Base-by-base conservation (phyloP, 2,888 invertebrate genomes). In the Beris morrisii region DNA sequence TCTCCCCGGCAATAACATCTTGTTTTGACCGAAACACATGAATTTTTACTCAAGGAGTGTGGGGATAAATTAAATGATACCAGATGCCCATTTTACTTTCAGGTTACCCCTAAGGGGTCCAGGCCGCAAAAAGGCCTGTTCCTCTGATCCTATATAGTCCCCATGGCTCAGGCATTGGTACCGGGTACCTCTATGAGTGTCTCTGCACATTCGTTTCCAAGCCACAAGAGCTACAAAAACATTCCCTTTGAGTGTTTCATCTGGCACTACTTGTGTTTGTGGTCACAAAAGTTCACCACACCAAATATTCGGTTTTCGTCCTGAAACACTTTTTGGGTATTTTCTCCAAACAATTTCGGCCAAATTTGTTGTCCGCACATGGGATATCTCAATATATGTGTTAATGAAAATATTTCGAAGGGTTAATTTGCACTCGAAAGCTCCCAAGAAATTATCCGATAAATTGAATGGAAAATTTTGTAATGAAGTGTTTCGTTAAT, bases 171-270 rank as follows among this genome's bases (percentile, higher is more conserved):
- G 52, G 30, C 28, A 13, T 30, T 30, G 15, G 12, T 31, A n/a
- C 61, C 12, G 4, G 61, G 38, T 52, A 12, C 43, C 43, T 12
- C 43, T 50, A 59, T 44, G 50, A 50, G 31, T 54, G 65, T 65
- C 55, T 56, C 56, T 56, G 65, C 22, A 48, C 65, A 65, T 71
- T 70, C 71, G 69, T 67, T 69, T 59, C 63, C 63, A 22, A 68
- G 70, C 71, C 71, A 64, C 71, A 71, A 70, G 69, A 69, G 71
- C 67, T 70, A 70, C 69, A 70, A 71, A 70, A 71, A 71, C 71
- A 71, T 71, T 71, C 70, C 69, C 64, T 70, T 70, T 71, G 71
- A 71, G 71, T 71, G 71, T 71, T 71, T 71, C 70, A 71, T 70
- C 68, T 71, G 70, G 70, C 71, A 71, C 71, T 69, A 70, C 68